Evolutionary conservation across 2,888 invertebrate genomes (phyloP), one percentile per base, ranked within the genome.

Genomic region (Euphydryas editha): DNA sequence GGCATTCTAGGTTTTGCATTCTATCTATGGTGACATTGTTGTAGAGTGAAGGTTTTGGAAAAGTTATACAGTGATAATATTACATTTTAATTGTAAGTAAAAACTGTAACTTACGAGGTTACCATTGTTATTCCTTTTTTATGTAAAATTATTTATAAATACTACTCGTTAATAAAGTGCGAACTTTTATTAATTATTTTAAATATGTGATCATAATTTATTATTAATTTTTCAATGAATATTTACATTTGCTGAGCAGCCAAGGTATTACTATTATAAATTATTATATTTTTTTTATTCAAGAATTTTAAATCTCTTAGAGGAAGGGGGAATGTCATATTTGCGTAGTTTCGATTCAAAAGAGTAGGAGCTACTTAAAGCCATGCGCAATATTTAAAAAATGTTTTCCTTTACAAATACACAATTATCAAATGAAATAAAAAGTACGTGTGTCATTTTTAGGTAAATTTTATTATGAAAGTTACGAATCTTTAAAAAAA

Each of bases 1-100:
- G 54, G 54, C 54, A 54, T 17, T 54, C 54, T 54, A 8, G 54
- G n/a, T 36, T 11, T 11, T n/a, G 54, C 54, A 36, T 17, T 54
- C 54, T 4, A 4, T 8, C 8, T 17, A 17, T 10, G 17, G 54
- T 36, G 17, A 54, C 54, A 30, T 54, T 18, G 10, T 17, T 54
- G 30, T 17, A 17, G n/a, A 21, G 18, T 51, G 13, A 51, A n/a
- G 2, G 4, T 36, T 36, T 54, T 54, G 54, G 17, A 36, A 36
- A 54, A 17, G 17, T 2, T 36, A 13, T 8, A 24, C 24, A 24
- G 21, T 51, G 13, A n/a, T 44, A 6, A 15, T 5, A n/a, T n/a
- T n/a, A n/a, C n/a, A 44, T n/a, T 15, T n/a, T n/a, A 44, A n/a
- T 15, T 44, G 6, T n/a, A 5, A 44, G 42, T 44, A n/a, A n/a